Base-by-base conservation (phyloP, 1,140 invertebrate species). In the Camponotus vicinus region DNA sequence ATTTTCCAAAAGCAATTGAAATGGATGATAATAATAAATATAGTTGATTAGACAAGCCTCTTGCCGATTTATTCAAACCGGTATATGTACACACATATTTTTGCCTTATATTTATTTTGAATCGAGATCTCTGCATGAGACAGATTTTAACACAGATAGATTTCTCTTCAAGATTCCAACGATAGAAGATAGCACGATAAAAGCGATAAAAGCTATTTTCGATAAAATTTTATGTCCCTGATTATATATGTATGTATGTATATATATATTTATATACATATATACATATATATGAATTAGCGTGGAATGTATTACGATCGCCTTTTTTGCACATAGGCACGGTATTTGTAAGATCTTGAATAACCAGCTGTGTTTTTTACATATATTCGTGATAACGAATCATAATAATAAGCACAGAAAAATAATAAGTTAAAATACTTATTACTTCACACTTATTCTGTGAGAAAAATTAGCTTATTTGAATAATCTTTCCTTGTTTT, bases 61-160 rank as follows among this genome's bases (percentile, higher is more conserved):
- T 89, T 89, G 83, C 87, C 59, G 59, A 90, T 91, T 87, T 87
- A 91, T 88, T 91, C 61, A 64, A 67, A 88, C 59, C 49, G 61
- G 40, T 87, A 64, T 86, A 86, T 59, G 27, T 85, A 88, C 70
- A 90, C 85, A 88, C 69, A 91, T 86, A 66, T 80, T 64, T 85
- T 34, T 89, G 73, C 67, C 57, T 76, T 85, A 78, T 76, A 90
- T 67, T 79, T 89, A 88, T 88, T 40, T 86, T 27, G 73, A 83
- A 88, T 7, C 45, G 52, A 93, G 86, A 92, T 75, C 92, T 86
- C 15, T 42, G 90, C 91, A 91, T 90, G 86, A 85, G 84, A 90
- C 87, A 91, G 61, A 91, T 84, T 76, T 92, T 90, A 94, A 94
- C 93, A 94, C 88, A 86, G 91, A 93, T 94, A 94, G 86, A 94